Base-by-base conservation (phyloP, 1,140 invertebrate species). In the Drosophila arawakana region DNA sequence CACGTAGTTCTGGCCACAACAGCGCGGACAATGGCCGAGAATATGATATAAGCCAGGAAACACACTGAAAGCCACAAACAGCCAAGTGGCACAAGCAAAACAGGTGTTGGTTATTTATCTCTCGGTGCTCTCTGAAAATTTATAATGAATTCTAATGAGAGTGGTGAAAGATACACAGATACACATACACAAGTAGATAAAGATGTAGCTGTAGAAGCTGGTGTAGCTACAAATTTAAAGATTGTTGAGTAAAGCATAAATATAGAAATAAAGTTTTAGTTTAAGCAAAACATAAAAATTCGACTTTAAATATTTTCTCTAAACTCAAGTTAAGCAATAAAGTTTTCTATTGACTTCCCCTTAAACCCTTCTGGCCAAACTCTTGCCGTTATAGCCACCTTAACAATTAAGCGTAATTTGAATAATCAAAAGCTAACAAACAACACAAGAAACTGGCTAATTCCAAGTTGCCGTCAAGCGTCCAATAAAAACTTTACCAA, bases 401-500 rank as follows among this genome's bases (percentile, higher is more conserved):
- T 86, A 76, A 88, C 79, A 86, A 86, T 86, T 86, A 86, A 79
- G 79, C 83, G 49, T 86, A 86, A 86, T 86, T 86, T 86, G 82
- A 82, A 86, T 86, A 86, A 86, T 86, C 82, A 86, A 86, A 86
- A 86, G 82, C 83, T 83, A 86, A 86, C 82, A 86, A 86, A 76
- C 70, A 86, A 75, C 63, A 78, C 57, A 57, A 68, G 61, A 10
- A 49, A 68, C 43, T 55, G 43, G 49, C 55, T 49, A 69, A 72
- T 52, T 46, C 39, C 70, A 37, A 66, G 62, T 30, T 37, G 49
- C 46, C 58, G 44, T 34, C 57, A 44, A 49, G 78, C 81, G 74
- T 81, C 82, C 82, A 86, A 85, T 85, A 85, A 85, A 85, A 85
- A 85, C 82, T 85, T 86, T 86, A 65, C 61, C 62, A 73, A 61